Percentiles rank a stretch among this genome's conserved stretches.
phyloP scores from a whole-genome alignment of 2,113 vertebrate species.

The Serinus canaria region DNA sequence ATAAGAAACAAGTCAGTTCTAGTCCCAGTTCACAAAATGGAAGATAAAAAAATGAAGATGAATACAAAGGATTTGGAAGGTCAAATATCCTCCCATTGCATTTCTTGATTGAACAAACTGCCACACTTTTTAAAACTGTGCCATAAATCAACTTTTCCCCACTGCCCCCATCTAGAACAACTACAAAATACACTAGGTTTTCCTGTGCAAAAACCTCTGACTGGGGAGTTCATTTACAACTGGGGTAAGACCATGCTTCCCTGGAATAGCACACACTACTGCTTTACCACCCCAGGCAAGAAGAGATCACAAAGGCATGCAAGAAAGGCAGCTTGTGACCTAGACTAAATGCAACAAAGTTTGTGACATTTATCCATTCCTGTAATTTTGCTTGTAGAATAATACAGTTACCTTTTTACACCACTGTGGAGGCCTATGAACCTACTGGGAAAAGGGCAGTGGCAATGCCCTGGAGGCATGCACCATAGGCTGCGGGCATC shows the following conservation, averaged over 20 bases:
- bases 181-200: background rate
- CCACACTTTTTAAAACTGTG: background rate
- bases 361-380: background rate
- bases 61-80: background rate
- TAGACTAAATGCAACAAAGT: background rate
- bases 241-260: background rate
- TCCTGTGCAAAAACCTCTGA: background rate
- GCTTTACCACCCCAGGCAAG: background rate
- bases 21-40: background rate
- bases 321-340: background rate
- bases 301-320: background rate
- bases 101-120: background rate
- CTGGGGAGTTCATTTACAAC: accelerated
- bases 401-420: background rate
- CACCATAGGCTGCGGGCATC: background rate
- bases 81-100: background rate
- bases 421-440: background rate
- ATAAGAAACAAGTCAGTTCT: background rate
- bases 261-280: background rate
- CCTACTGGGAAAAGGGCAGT: background rate
- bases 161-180: background rate
- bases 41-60: background rate
- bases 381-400: background rate
- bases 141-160: background rate
- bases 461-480: background rate